These are phyloP conservation scores for Xylota segnis DNA, from an alignment of 2,888 invertebrate species.

Conservation along the genomic window DNA sequence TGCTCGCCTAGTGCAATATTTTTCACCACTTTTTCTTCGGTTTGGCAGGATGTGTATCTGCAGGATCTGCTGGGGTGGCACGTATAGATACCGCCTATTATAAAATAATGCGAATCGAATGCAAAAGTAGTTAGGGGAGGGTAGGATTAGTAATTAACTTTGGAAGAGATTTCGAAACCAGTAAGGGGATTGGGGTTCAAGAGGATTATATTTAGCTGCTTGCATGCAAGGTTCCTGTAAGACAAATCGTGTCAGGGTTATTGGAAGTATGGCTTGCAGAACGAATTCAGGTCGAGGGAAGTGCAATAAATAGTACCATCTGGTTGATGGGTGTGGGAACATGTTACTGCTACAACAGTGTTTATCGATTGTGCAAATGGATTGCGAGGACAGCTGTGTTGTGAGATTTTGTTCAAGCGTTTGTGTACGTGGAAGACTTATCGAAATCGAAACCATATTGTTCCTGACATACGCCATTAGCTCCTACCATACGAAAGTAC, in stretches of 20 bases:
- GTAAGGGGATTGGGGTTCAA: not conserved
- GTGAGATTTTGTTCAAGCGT: no score
- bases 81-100: slow-evolving; percentile 45
- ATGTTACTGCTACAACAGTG: no score
- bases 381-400: no score
- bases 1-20: slow-evolving; percentile 21
- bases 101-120: slow-evolving; percentile 48
- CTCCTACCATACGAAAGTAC: no score
- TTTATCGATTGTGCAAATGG: no score
- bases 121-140: slow-evolving; percentile 12
- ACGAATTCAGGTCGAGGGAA: not conserved
- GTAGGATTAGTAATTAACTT: slow-evolving; percentile 23
- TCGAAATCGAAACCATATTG: no score
- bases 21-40: not conserved
- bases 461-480: no score
- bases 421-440: no score
- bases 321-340: not conserved
- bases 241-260: not conserved
- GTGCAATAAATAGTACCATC: not conserved
- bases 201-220: not conserved
- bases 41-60: not conserved
- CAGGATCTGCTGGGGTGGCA: slow-evolving; percentile 1
- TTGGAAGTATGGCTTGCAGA: not conserved
- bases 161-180: not conserved
- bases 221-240: not conserved